Conservation (phyloP, 2,797 vertebrate species). For the Enteromius radiatus region DNA sequence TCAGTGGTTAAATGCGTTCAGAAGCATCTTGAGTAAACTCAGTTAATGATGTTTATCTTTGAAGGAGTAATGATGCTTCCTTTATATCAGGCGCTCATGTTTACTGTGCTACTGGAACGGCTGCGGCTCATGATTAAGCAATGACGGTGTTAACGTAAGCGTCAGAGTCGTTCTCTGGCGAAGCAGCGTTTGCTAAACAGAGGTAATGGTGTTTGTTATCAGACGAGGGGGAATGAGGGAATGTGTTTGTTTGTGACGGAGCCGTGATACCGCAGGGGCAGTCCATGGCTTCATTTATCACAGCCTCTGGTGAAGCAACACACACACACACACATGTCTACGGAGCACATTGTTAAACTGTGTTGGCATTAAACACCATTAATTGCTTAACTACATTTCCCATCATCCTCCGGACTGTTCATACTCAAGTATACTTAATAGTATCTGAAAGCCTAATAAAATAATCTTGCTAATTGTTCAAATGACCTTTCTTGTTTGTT, state of each 20-base stretch:
- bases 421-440: not conserved
- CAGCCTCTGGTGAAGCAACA: slow-evolving; percentile 9
- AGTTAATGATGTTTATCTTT: slow-evolving; percentile 40
- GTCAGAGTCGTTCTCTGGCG: not conserved
- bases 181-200: slow-evolving; percentile 30
- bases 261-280: slow-evolving; percentile 36
- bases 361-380: not conserved
- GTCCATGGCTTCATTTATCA: slow-evolving; percentile 48
- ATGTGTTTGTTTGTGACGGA: slow-evolving; percentile 48
- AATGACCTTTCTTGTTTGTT: not conserved
- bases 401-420: not conserved
- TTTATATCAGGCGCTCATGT: not conserved
- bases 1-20: not conserved
- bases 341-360: not conserved
- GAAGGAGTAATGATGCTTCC: slow-evolving; percentile 27
- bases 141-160: not conserved
- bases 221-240: slow-evolving; percentile 2
- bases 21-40: slow-evolving; percentile 3
- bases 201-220: slow-evolving; percentile 35
- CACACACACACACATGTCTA: not conserved
- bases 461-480: not conserved
- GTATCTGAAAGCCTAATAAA: not conserved
- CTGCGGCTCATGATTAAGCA: slow-evolving; percentile 15
- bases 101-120: slow-evolving; percentile 15
- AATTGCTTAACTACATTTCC: slow-evolving; percentile 8